phyloP scores from a whole-genome alignment of 2,113 vertebrate genomes.

The Strix uralensis region DNA sequence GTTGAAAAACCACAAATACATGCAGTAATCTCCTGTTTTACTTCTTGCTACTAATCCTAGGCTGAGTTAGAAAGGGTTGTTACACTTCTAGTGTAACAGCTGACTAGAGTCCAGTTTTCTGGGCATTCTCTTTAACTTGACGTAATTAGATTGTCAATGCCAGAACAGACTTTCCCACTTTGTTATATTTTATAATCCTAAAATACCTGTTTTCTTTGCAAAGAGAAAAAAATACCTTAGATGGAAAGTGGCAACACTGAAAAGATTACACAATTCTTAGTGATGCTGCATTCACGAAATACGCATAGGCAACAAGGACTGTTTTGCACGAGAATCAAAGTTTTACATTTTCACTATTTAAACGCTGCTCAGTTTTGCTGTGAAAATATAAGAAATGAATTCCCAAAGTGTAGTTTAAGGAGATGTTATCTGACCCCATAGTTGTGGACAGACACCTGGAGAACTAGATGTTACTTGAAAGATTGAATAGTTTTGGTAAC shows the following conservation, averaged over 20 bases:
- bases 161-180: not conserved
- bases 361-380: not conserved
- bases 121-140: not conserved
- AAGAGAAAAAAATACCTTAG: not conserved
- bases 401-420: not conserved
- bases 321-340: not conserved
- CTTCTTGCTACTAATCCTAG: not conserved
- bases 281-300: not conserved
- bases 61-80: not conserved
- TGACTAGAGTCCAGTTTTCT: not conserved
- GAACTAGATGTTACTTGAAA: not conserved
- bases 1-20: not conserved
- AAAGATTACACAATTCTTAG: not conserved
- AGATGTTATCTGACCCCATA: not conserved
- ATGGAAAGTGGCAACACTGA: not conserved
- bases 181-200: not conserved
- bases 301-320: not conserved
- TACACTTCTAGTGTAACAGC: not conserved
- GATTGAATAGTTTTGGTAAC: not conserved
- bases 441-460: not conserved
- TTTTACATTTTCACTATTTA: not conserved
- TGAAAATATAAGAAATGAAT: not conserved
- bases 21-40: not conserved
- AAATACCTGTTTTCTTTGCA: not conserved
- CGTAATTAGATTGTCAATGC: not conserved